Evolutionary conservation across 2,797 vertebrate genomes (phyloP), one percentile per base, ranked within the genome.

Genomic region (Pogoniulus pusillus): DNA sequence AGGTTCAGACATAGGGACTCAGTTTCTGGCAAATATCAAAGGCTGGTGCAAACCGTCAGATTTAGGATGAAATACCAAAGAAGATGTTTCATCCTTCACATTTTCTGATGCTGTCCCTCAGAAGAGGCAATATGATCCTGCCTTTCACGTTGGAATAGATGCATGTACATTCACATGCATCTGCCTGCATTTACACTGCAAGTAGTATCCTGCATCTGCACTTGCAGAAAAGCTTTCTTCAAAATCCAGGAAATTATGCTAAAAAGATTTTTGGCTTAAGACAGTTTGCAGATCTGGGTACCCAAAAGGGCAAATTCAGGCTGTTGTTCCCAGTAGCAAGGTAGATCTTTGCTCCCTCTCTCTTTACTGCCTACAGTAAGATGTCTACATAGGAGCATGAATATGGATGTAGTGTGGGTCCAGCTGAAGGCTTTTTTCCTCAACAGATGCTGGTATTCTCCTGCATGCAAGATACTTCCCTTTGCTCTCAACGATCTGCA

Each of bases 121-220:
- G 30, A 68, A 55, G 0, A 54, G 37, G 9, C 26, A 29, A 2
- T 20, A 3, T 27, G 54, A 37, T 10, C 30, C 8, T 23, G 34
- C 43, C 45, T 68, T 43, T 41, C 27, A 23, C 27, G 3, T 10
- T 43, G 66, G 43, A 70, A 30, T 12, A 18, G 39, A 3, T 29
- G 45, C 12, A 6, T 55, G 19, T 70, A 62, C 6, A 6, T 49
- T 58, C 63, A 26, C 8, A 51, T 7, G 6, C 30, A 4, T 57
- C 20, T 45, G 14, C 37, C 16, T 18, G 1, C 13, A 3, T 16
- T 2, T 1, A 47, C 8, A 70, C 3, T 16, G 14, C 35, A 66
- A 10, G 12, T 17, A 27, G 27, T 39, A 29, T 32, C 26, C 39
- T 68, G 16, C 32, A n/a, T n/a, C 43, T 0, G 3, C 7, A 5